A percentile compares a stretch with the other conserved stretches of the same genome.
Evolutionary conservation across 2,797 vertebrate genomes (phyloP).

Genomic region (Manis javanica): DNA sequence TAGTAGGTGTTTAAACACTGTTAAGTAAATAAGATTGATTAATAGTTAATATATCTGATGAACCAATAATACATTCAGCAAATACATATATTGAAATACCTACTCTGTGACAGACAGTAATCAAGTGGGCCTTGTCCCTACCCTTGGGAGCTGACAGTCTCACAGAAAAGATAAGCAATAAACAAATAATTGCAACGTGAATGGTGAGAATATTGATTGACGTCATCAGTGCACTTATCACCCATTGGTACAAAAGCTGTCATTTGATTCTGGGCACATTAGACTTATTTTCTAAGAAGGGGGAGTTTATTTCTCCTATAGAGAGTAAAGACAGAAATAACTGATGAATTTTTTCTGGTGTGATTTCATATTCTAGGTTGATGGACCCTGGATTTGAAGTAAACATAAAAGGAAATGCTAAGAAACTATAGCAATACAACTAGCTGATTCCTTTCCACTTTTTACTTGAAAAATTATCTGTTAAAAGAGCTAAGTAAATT

Average conservation of each 20-base stretch:
- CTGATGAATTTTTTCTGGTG: not conserved
- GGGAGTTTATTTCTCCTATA: not conserved
- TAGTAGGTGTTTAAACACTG: not conserved
- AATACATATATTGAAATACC: not conserved
- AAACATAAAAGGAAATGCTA: not conserved
- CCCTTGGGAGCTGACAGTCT: not conserved
- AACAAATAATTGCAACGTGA: not conserved
- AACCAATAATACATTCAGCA: not conserved
- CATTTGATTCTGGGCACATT: not conserved
- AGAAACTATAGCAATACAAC: not conserved
- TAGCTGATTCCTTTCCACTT: not conserved
- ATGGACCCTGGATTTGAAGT: not conserved
- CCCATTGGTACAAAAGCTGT: not conserved
- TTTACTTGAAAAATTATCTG: not conserved
- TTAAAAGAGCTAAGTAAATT: constrained; percentile 3
- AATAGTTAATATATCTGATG: not conserved
- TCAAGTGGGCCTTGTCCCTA: not conserved
- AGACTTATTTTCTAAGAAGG: not conserved
- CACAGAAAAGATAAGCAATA: not conserved
- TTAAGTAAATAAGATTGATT: not conserved
- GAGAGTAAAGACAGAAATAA: not conserved
- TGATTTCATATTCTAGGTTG: not conserved
- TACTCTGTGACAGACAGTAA: not conserved
- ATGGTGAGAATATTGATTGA: not conserved
- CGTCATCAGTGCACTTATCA: not conserved